Percentiles rank a stretch among this genome's conserved stretches.
phyloP scores from a whole-genome alignment of 2,113 vertebrate species.

The Dasyornis broadbenti region DNA sequence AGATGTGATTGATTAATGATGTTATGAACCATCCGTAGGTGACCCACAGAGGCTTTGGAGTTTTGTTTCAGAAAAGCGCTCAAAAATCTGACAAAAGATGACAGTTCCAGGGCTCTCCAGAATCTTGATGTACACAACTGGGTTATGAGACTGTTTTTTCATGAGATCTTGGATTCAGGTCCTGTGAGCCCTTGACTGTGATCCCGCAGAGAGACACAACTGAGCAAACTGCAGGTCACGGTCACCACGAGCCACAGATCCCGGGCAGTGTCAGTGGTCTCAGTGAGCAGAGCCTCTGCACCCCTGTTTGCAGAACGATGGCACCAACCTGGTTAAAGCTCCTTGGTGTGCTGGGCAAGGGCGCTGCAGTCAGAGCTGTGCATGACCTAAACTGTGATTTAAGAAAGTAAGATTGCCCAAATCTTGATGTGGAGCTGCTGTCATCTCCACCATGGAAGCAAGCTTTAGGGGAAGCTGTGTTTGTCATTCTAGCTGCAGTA shows the following conservation, averaged over 20 bases:
- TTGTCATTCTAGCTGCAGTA: neutral
- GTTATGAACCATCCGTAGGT: neutral
- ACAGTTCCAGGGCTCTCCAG: neutral
- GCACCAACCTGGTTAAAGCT: neutral
- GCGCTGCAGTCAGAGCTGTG: neutral
- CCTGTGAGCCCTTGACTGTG: neutral
- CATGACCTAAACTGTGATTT: neutral
- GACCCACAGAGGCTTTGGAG: neutral
- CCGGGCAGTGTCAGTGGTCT: neutral
- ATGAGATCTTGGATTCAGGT: neutral
- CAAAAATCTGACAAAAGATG: neutral
- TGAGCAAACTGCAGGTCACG: fast-evolving
- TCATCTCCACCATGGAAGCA: neutral
- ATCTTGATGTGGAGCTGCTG: neutral
- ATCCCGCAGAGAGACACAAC: neutral
- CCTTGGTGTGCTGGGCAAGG: neutral
- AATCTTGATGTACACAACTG: neutral
- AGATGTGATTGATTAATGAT: neutral
- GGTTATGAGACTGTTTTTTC: neutral
- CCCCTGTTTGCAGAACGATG: neutral
- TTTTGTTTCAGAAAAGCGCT: neutral
- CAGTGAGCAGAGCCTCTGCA: neutral
- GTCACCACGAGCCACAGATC: neutral
- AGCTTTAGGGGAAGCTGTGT: neutral
- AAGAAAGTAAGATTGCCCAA: neutral